Evolutionary conservation across 2,888 invertebrate species (phyloP).

Genomic region (Achlya flavicornis): DNA sequence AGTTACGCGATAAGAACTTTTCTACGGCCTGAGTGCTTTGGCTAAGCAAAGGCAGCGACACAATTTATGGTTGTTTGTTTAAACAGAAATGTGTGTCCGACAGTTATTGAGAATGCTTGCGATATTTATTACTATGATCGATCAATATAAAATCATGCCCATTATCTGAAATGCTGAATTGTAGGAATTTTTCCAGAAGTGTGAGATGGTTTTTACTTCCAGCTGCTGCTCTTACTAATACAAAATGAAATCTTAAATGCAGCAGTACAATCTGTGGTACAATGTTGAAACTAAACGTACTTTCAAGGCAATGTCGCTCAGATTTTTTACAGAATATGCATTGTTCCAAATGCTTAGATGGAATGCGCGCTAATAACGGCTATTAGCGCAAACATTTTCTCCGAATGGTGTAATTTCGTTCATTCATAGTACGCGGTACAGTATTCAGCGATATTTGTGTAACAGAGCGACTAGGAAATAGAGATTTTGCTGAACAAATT

Average conservation of each 20-base stretch:
- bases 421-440: not conserved
- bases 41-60: conserved; percentile 23
- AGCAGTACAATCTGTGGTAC: conserved; percentile 1
- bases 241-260: not conserved
- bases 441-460: conserved; percentile 8
- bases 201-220: not conserved
- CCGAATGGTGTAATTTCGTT: not conserved
- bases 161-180: not conserved
- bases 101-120: not conserved
- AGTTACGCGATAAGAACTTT: conserved; percentile 21
- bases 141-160: not conserved
- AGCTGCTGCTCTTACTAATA: not conserved
- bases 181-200: not conserved
- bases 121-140: not conserved
- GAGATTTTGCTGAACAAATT: conserved; percentile 9
- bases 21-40: conserved; percentile 19
- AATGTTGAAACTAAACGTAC: conserved; percentile 19
- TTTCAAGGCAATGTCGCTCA: conserved; percentile 37
- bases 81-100: not conserved
- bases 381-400: conserved; percentile 6
- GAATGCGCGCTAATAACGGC: conserved; percentile 34
- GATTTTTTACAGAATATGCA: conserved; percentile 35
- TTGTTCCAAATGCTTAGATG: conserved; percentile 32
- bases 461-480: not conserved
- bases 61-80: not conserved